Evolutionary conservation across 2,113 vertebrate species (phyloP).

Genomic region (Syrrhaptes paradoxus): DNA sequence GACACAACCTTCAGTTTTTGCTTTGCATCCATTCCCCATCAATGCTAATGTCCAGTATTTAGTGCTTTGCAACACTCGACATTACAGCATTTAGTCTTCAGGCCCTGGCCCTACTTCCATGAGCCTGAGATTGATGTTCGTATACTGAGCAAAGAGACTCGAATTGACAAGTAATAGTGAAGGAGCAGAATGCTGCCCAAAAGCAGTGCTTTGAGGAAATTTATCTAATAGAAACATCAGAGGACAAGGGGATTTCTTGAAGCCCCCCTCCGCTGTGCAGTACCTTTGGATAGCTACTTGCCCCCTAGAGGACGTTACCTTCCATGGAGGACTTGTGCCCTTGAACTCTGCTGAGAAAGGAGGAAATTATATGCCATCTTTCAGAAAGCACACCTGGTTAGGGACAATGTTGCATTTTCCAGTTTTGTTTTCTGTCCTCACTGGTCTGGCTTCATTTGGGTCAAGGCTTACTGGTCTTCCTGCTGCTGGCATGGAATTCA

Average conservation of each 20-base stretch:
- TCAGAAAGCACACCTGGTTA: not conserved
- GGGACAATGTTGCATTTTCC: not conserved
- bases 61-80: not conserved
- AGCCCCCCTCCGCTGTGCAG: not conserved
- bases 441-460: not conserved
- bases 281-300: not conserved
- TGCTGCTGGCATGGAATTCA: not conserved
- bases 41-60: not conserved
- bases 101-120: not conserved
- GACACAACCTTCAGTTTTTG: not conserved
- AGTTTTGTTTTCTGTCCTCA: not conserved
- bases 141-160: not conserved
- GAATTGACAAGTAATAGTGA: not conserved
- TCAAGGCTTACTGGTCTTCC: not conserved
- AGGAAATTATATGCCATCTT: not conserved
- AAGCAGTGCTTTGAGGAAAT: not conserved
- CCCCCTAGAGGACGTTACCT: not conserved
- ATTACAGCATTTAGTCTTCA: not conserved
- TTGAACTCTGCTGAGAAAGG: not conserved
- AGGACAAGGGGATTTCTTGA: not conserved
- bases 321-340: not conserved
- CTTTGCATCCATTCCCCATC: not conserved
- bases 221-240: not conserved
- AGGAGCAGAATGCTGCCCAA: not conserved
- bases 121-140: accelerated